Base-by-base conservation (phyloP, 64 coral and sea anemone genomes). In the Stichodactyla helianthus region DNA sequence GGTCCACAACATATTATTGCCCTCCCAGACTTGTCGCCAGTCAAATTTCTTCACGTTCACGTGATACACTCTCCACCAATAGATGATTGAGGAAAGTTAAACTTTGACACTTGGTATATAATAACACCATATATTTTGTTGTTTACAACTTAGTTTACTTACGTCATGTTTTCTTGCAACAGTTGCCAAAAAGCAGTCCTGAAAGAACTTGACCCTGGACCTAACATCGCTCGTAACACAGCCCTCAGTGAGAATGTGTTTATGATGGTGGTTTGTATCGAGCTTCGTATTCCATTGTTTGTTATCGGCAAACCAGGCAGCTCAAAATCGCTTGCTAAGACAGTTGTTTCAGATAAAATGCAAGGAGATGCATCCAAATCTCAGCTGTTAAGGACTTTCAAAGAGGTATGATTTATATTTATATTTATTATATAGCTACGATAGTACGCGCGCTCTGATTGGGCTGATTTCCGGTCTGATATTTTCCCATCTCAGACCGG, bases 251-350 rank as follows among this genome's bases (percentile, higher is more conserved):
- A 93, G 54, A 93, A 93, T 19, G 91, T 93, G 62, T 92, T 92
- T 53, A 92, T 92, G 90, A 92, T 92, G 90, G 85, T 92, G 85
- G 90, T 92, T 52, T 92, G 91, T 77, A 84, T 92, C 60, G 91
- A 92, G 56, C 91, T 92, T 17, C 81, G 86, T 57, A 92, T 92
- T 64, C 91, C 91, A 22, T n/a, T 93, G 54, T 93, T 93, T 50
- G 91, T 93, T 53, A 86, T 93, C 55, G 91, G 91, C 44, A 93
- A 89, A 77, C 91, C 91, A 20, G 91, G 91, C 17, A 93, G 91
- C 81, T 93, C 91, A 9, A 93, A 93, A 79, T 93, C 91, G 25
- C 25, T 93, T 16, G 91, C 91, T 9, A 93, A 93, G 86, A 93
- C 91, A n/a, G 91, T 93, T 55, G 91, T 93, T 17, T 86, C 81